These are phyloP conservation scores for Cisticola juncidis DNA, from an alignment of 2,113 vertebrate genomes.

Conservation along the genomic window DNA sequence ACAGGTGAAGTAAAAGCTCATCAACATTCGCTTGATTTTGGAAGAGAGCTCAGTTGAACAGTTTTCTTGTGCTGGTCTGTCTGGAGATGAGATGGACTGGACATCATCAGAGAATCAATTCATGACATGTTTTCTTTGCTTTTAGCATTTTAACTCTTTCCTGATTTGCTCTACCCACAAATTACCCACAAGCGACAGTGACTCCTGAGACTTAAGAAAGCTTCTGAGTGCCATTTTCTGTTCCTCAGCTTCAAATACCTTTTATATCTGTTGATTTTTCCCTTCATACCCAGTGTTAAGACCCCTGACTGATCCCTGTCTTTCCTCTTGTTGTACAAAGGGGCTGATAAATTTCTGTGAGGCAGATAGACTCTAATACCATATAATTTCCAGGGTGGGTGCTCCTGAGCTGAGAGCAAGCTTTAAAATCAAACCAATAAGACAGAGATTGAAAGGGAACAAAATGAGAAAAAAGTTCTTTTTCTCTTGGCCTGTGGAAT, in stretches of 20 bases:
- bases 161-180: neutral
- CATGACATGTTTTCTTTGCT: neutral
- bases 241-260: neutral
- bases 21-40: neutral
- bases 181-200: neutral
- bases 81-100: neutral
- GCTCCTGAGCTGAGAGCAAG: neutral
- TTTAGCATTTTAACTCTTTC: neutral
- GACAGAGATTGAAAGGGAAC: neutral
- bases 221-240: neutral
- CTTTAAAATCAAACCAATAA: constrained; percentile 22
- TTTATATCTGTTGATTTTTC: neutral
- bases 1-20: neutral
- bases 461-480: neutral
- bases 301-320: neutral
- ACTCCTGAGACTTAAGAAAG: neutral
- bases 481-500: neutral
- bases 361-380: neutral
- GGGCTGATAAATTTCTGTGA: neutral
- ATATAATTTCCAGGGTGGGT: neutral
- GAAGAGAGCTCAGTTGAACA: neutral
- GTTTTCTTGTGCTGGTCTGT: neutral
- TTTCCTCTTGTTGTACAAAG: neutral
- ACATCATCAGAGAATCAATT: neutral
- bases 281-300: neutral